phyloP scores from a whole-genome alignment of 2,888 invertebrate genomes.

The Bellardia pandia region DNA sequence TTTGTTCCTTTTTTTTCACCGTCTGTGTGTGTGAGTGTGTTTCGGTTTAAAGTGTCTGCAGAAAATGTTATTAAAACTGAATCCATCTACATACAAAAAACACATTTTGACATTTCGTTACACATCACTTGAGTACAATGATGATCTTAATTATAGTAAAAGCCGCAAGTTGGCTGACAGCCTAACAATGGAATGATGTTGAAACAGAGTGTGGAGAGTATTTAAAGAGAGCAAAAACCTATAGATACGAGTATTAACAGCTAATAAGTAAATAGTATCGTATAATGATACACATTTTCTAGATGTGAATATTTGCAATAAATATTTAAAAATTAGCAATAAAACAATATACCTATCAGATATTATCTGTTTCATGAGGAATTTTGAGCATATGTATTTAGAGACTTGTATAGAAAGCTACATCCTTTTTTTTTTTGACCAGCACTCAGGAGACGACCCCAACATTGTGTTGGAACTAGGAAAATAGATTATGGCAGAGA shows the following conservation, averaged over 20 bases:
- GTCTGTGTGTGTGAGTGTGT: neutral
- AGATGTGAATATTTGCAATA: neutral
- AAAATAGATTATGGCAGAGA: too few species aligned
- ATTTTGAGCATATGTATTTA: too few species aligned
- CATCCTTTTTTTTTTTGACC: too few species aligned
- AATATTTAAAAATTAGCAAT: too few species aligned
- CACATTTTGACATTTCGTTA: conserved; percentile 72
- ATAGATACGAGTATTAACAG: neutral
- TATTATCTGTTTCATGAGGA: too few species aligned
- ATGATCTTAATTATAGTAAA: conserved; percentile 68
- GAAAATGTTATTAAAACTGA: conserved; percentile 62
- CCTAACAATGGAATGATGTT: neutral
- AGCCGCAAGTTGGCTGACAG: conserved; percentile 51
- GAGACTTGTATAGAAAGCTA: too few species aligned
- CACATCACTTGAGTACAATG: conserved; percentile 69
- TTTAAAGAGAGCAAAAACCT: conserved; percentile 73
- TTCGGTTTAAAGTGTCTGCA: conserved; percentile 57
- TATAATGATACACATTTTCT: neutral
- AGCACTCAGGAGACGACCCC: too few species aligned
- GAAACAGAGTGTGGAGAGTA: conserved; percentile 22
- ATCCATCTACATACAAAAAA: conserved; percentile 43
- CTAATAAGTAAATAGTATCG: neutral
- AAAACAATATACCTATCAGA: too few species aligned
- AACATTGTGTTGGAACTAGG: too few species aligned
- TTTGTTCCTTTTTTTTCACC: conserved; percentile 12